Percentiles rank a stretch among this genome's conserved stretches.
phyloP scores from a whole-genome alignment of 2,888 invertebrate species.

The Yponomeuta cagnagella region DNA sequence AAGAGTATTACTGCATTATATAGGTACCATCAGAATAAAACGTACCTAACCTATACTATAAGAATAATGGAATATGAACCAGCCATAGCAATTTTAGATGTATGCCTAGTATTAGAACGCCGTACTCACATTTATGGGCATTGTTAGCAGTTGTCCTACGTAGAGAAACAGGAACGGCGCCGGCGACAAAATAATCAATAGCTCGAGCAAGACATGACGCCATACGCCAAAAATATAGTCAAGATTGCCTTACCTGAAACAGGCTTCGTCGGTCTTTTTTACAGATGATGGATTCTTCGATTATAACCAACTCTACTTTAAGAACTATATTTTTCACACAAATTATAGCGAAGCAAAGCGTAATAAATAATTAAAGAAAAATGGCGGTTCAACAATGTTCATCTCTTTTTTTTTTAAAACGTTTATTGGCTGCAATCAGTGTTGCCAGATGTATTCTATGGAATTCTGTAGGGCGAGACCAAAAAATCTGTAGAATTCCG shows the following conservation, averaged over 20 bases:
- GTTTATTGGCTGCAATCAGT: too few species aligned
- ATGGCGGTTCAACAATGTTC: not conserved
- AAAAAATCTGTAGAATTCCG: too few species aligned
- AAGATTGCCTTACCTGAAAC: not conserved
- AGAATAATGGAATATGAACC: not conserved
- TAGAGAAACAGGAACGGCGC: conserved; percentile 18
- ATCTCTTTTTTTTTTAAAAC: too few species aligned
- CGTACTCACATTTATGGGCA: not conserved
- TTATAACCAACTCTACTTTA: not conserved
- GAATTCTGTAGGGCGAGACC: too few species aligned
- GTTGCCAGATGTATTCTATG: too few species aligned
- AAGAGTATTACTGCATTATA: too few species aligned
- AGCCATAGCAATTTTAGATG: not conserved
- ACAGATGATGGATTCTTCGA: not conserved
- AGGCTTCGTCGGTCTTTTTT: not conserved
- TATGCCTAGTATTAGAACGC: not conserved
- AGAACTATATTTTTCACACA: not conserved
- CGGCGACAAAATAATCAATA: conserved; percentile 11
- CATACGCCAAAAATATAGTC: not conserved
- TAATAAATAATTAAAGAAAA: not conserved
- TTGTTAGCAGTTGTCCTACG: not conserved
- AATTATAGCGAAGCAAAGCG: not conserved
- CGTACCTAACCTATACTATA: not conserved
- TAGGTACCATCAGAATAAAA: too few species aligned
- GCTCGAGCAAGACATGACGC: conserved; percentile 1